Evolutionary conservation across 1,140 invertebrate species (phyloP).

Genomic region (Drosophila mayri): DNA sequence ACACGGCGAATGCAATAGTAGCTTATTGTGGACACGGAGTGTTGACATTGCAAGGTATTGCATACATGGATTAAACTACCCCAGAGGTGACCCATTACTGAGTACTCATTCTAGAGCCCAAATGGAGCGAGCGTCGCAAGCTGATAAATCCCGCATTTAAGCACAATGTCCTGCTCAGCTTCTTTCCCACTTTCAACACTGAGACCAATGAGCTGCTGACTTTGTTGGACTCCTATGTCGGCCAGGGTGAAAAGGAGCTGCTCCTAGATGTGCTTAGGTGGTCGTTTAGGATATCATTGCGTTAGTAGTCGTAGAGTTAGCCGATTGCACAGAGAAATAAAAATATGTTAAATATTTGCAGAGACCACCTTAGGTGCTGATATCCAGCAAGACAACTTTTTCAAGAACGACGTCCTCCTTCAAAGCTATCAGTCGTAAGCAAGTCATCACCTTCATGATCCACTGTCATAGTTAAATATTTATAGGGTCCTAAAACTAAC

Average conservation of each 20-base stretch:
- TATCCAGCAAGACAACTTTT: constrained; percentile 12
- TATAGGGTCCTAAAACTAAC: background rate
- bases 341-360: background rate
- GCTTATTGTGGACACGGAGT: constrained; percentile 44
- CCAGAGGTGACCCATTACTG: background rate
- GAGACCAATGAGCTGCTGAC: constrained; percentile 37
- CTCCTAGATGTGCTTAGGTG: constrained; percentile 33
- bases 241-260: constrained; percentile 29
- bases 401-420: background rate
- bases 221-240: constrained; percentile 30
- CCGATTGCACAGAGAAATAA: background rate
- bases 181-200: constrained; percentile 63
- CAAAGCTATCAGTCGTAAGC: constrained; percentile 41
- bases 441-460: too few relatives aligned
- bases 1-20: constrained; percentile 5
- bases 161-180: constrained; percentile 58
- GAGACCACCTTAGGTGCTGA: constrained; percentile 64
- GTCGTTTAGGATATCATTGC: constrained; percentile 44
- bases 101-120: constrained; percentile 20
- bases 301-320: constrained; percentile 25
- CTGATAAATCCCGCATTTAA: constrained; percentile 59
- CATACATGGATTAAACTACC: background rate
- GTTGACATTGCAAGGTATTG: constrained; percentile 46
- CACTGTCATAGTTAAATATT: background rate
- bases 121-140: constrained; percentile 59